phyloP scores from a whole-genome alignment of 92 coral and sea anemone species.

The Porites divaricata region DNA sequence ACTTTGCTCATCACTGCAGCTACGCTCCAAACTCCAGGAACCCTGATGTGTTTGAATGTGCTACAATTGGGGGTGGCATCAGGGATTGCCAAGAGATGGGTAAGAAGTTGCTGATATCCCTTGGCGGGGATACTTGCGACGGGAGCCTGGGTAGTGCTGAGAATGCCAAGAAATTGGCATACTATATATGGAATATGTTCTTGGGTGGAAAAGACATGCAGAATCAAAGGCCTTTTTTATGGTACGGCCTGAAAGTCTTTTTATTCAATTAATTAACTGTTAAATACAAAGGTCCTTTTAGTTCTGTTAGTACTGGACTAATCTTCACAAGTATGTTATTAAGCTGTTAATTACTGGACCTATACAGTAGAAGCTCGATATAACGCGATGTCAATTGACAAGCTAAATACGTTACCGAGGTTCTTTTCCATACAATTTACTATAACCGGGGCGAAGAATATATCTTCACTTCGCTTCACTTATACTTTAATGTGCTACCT shows the following conservation, averaged over 20 bases:
- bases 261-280: too few relatives aligned
- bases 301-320: too few relatives aligned
- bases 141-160: slow-evolving; percentile 76
- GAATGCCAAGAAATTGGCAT: slow-evolving; percentile 73
- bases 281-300: too few relatives aligned
- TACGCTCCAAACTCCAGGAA: slow-evolving; percentile 71
- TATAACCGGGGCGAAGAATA: too few relatives aligned
- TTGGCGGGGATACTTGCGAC: slow-evolving; percentile 90
- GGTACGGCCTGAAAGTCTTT: slow-evolving; percentile 7
- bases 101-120: slow-evolving; percentile 80
- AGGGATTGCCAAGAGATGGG: slow-evolving; percentile 88
- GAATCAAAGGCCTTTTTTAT: slow-evolving; percentile 62
- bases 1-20: slow-evolving; percentile 91
- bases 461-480: too few relatives aligned
- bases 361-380: too few relatives aligned
- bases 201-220: slow-evolving; percentile 82
- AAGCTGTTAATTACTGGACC: too few relatives aligned
- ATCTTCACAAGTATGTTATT: too few relatives aligned
- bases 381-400: too few relatives aligned
- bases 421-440: too few relatives aligned
- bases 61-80: slow-evolving; percentile 85
- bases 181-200: slow-evolving; percentile 83
- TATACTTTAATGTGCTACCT: too few relatives aligned
- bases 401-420: too few relatives aligned
- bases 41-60: slow-evolving; percentile 80